Conservation (phyloP, 2,888 invertebrate species). For the Agrochola lychnidis region DNA sequence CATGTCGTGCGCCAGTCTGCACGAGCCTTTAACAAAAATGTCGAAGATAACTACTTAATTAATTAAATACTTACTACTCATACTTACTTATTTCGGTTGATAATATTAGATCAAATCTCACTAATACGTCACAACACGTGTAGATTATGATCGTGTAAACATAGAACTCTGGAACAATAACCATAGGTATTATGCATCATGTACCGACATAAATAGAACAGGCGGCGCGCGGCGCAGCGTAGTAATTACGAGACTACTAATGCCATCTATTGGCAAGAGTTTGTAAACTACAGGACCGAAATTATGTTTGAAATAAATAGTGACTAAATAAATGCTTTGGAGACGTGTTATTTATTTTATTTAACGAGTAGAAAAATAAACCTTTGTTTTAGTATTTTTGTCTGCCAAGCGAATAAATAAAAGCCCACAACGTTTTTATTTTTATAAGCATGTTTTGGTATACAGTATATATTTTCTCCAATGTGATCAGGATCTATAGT, state of each 20-base stretch:
- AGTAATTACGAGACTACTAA: constrained; percentile 49
- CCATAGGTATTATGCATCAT: neutral
- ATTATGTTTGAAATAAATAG: neutral
- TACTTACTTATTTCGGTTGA: neutral
- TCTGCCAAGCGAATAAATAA: too few species aligned
- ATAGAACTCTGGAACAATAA: constrained; percentile 9
- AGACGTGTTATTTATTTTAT: too few species aligned
- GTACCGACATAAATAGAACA: neutral
- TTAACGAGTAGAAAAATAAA: too few species aligned
- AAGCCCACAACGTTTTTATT: too few species aligned
- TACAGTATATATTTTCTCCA: neutral
- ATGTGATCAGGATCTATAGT: neutral
- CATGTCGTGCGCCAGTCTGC: too few species aligned
- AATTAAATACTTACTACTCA: neutral
- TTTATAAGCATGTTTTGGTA: neutral
- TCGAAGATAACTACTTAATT: neutral
- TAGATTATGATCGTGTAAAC: constrained; percentile 25
- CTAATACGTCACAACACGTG: constrained; percentile 41
- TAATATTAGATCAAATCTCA: constrained; percentile 3
- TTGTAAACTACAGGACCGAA: neutral
- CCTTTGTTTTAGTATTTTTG: too few species aligned
- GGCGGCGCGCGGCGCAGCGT: neutral
- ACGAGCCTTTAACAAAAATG: neutral
- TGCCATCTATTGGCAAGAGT: constrained; percentile 69
- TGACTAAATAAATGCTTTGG: neutral